These are phyloP conservation scores for Erythrolamprus reginae DNA, from an alignment of 2,113 vertebrate species.

Conservation along the genomic window DNA sequence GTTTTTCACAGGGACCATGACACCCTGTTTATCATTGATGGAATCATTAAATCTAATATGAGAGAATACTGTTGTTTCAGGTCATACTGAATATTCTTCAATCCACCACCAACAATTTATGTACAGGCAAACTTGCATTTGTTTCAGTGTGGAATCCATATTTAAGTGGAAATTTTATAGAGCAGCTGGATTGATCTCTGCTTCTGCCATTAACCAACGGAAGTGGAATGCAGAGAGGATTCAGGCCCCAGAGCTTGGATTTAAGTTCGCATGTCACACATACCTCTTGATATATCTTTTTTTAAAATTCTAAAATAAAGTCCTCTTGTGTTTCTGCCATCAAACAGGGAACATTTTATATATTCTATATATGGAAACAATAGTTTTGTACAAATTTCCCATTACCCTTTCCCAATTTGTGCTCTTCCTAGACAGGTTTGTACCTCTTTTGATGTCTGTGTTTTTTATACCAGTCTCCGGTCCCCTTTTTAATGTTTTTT, in stretches of 20 bases:
- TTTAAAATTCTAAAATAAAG: not conserved
- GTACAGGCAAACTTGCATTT: not conserved
- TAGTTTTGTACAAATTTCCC: conserved; percentile 48
- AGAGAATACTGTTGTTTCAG: accelerated
- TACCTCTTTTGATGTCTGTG: conserved; percentile 14
- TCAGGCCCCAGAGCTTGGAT: not conserved
- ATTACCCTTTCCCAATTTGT: not conserved
- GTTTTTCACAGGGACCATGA: not conserved
- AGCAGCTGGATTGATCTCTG: not conserved
- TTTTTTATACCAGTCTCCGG: conserved; percentile 47
- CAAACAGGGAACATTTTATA: conserved; percentile 40
- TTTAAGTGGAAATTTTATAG: not conserved
- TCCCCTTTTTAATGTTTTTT: conserved; percentile 47
- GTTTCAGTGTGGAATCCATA: not conserved
- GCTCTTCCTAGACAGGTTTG: conserved; percentile 27
- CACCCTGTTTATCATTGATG: not conserved
- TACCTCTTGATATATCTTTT: conserved; percentile 8
- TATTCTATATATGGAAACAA: conserved; percentile 42
- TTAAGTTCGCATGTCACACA: not conserved
- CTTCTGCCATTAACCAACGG: not conserved
- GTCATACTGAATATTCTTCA: not conserved
- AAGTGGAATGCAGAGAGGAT: not conserved
- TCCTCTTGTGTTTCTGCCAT: conserved; percentile 42
- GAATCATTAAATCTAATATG: not conserved
- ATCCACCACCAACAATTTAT: not conserved